phyloP scores from a whole-genome alignment of 53 echinoderm and acorn worm genomes.

The Arbacia lixula region DNA sequence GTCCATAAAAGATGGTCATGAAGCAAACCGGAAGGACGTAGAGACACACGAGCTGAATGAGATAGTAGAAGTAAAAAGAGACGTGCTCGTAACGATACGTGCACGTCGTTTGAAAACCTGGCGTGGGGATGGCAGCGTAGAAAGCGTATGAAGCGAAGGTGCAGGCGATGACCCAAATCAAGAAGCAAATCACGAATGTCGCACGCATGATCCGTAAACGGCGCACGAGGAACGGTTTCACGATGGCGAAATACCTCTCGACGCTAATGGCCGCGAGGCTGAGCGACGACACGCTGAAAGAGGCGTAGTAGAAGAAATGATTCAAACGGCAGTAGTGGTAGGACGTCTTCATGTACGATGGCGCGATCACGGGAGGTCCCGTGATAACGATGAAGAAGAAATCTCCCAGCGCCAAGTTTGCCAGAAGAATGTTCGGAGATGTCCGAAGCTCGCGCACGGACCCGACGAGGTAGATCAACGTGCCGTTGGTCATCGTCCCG shows the following conservation, averaged over 20 bases:
- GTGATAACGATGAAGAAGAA: constrained; percentile 45
- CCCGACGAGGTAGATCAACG: constrained; percentile 32
- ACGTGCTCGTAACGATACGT: constrained; percentile 31
- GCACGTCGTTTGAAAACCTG: constrained; percentile 26
- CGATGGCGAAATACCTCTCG: constrained; percentile 49
- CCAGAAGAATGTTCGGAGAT: constrained; percentile 48
- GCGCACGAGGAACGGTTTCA: constrained; percentile 41
- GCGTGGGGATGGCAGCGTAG: constrained; percentile 5
- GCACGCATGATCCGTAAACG: constrained; percentile 45
- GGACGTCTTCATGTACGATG: constrained; percentile 35
- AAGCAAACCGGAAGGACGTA: constrained; percentile 7
- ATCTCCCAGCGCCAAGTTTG: constrained; percentile 48
- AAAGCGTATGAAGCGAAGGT: constrained; percentile 16
- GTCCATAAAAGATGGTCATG: constrained; percentile 30
- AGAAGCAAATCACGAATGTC: constrained; percentile 31
- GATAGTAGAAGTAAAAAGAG: constrained; percentile 19
- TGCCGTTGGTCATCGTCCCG: constrained; percentile 34
- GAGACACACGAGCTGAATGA: constrained; percentile 17
- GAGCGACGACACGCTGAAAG: constrained; percentile 43
- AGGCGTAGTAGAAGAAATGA: constrained; percentile 43
- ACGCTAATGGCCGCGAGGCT: constrained; percentile 42
- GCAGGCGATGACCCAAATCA: constrained; percentile 16
- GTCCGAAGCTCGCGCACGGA: constrained; percentile 49
- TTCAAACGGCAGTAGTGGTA: constrained; percentile 45
- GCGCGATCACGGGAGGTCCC: constrained; percentile 38